Base-by-base conservation (phyloP, 1,140 invertebrate species). In the Reticulitermes speratus region DNA sequence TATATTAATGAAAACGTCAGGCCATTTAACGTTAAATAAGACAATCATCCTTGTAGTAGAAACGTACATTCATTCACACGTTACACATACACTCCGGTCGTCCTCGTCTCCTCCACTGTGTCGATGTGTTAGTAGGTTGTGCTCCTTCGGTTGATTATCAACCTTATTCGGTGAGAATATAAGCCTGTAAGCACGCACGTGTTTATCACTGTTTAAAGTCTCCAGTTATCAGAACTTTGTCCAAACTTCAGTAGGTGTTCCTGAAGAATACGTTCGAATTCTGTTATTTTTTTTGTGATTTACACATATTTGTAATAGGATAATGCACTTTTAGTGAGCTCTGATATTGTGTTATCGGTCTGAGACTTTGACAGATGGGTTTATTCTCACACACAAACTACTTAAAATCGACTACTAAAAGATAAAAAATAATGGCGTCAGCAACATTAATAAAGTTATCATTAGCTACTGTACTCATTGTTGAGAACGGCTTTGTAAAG, bases 61-160 rank as follows among this genome's bases (percentile, higher is more conserved):
- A 84, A 84, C 45, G 25, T 30, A 84, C 83, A 84, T 23, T 59
- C 45, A 84, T 30, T 45, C 83, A 84, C 23, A 9, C 82, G 8
- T 30, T 9, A 84, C 48, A 52, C 48, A 52, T 23, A 52, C 83
- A 32, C 44, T 16, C n/a, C n/a, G 83, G 45, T 84, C 83, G 83
- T 84, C 83, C 83, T 52, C 83, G 83, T 30, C 83, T 84, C 83
- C 83, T 84, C 25, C 5, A 21, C 25, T 48, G 25, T 84, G 45
- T 52, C 83, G 44, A 84, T 59, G 45, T 83, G 30, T 84, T 52
- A 52, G 44, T 52, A 59, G 23, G 44, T 65, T 65, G 59, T 65
- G 16, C 59, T 12, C 59, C 59, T 65, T 65, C 59, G 59, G 59
- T 23, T 65, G 59, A 21, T 65, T 65, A 8, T 23, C 55, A 59